Evolutionary conservation across 2,797 vertebrate genomes (phyloP).

Genomic region (Esox masquinongy): DNA sequence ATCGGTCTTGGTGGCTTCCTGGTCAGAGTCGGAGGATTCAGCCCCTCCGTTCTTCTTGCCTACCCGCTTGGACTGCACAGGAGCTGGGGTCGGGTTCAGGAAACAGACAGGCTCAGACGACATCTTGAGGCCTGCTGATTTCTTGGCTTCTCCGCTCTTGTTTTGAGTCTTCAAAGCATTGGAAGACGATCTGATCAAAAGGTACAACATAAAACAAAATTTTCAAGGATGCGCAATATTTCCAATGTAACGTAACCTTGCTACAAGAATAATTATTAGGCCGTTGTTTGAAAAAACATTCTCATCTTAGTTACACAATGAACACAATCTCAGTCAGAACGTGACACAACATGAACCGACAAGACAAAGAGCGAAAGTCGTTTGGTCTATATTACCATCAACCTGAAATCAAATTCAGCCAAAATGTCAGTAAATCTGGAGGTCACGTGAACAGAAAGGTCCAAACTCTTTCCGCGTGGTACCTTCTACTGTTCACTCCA

Average conservation of each 20-base stretch:
- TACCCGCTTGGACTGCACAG: constrained; percentile 30
- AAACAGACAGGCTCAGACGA: constrained; percentile 1
- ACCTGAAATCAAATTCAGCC: no score
- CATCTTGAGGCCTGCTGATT: constrained; percentile 41
- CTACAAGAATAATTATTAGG: no score
- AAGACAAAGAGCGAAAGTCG: no score
- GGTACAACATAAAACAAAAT: neutral
- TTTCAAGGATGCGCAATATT: neutral
- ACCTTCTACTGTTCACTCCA: constrained; percentile 63
- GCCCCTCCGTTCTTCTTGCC: constrained; percentile 51
- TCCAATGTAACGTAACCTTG: no score
- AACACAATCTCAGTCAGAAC: no score
- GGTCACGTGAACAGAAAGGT: neutral
- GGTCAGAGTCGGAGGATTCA: constrained; percentile 76
- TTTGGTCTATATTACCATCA: no score
- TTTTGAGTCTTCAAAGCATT: constrained; percentile 36
- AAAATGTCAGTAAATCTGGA: neutral
- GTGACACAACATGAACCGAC: no score
- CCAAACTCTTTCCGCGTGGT: constrained; percentile 5
- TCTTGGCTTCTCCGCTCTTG: constrained; percentile 34
- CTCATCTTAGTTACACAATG: no score
- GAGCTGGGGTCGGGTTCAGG: neutral
- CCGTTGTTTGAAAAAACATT: no score
- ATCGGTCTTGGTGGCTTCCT: constrained; percentile 75
- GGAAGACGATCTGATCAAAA: constrained; percentile 58